Percentiles rank a stretch among this genome's conserved stretches.
These are phyloP conservation scores for Pagrus major DNA, from an alignment of 2,113 vertebrate genomes.

Conservation along the genomic window DNA sequence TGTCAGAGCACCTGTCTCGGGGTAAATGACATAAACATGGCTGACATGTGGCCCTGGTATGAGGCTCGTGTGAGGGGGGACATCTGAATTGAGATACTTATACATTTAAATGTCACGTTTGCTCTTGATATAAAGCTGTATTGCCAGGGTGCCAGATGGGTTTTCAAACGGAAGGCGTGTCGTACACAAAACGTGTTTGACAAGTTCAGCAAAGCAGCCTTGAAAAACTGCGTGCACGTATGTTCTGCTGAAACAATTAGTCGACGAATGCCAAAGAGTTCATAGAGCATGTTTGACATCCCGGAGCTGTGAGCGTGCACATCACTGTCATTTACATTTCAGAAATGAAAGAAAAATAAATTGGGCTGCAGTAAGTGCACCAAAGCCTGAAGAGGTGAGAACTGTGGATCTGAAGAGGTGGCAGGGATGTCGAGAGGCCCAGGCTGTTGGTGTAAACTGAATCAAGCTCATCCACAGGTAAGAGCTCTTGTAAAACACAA, in stretches of 20 bases:
- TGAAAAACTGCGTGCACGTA: background rate
- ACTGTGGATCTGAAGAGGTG: background rate
- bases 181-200: constrained; percentile 41
- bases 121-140: constrained; percentile 9
- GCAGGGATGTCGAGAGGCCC: background rate
- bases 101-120: constrained; percentile 36
- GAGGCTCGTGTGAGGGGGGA: background rate
- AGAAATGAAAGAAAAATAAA: background rate
- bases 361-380: background rate
- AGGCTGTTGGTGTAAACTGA: background rate
- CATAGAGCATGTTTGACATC: constrained; percentile 10
- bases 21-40: background rate
- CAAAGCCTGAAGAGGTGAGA: background rate
- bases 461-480: background rate
- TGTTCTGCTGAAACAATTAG: constrained; percentile 41
- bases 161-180: constrained; percentile 24
- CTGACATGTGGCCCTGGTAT: background rate
- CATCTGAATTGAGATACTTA: background rate
- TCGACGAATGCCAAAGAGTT: constrained; percentile 12
- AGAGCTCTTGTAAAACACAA: background rate
- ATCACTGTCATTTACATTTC: background rate
- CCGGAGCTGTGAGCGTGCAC: background rate
- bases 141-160: constrained; percentile 19
- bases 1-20: background rate
- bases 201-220: constrained; percentile 35